A percentile compares a stretch with the other conserved stretches of the same genome.
phyloP scores from a whole-genome alignment of 2,113 vertebrate species.

The Origma solitaria region DNA sequence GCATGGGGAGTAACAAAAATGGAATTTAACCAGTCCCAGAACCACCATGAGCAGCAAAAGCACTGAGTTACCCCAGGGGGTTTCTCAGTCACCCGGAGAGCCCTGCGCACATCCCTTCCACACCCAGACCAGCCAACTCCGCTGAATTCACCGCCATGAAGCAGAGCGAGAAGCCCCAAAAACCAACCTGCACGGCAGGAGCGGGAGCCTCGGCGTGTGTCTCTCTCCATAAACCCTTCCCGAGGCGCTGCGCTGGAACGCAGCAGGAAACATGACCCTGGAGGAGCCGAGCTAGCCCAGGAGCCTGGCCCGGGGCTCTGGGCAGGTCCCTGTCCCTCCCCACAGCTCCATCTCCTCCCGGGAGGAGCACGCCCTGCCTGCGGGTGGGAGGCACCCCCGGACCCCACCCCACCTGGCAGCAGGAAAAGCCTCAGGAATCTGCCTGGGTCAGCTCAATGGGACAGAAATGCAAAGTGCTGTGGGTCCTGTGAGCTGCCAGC shows the following conservation, averaged over 20 bases:
- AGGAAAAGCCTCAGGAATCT: background rate
- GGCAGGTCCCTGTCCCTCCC: background rate
- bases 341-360: background rate
- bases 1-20: background rate
- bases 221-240: background rate
- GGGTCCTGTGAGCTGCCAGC: background rate
- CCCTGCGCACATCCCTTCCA: accelerated
- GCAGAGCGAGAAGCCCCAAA: background rate
- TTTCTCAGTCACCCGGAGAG: accelerated
- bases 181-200: background rate
- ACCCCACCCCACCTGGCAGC: background rate
- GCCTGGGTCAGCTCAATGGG: background rate
- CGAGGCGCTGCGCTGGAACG: accelerated
- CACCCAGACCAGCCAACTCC: background rate
- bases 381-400: background rate
- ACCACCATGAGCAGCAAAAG: background rate
- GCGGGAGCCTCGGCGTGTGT: background rate
- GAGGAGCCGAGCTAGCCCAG: background rate
- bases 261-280: background rate
- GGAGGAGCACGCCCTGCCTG: background rate
- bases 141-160: accelerated
- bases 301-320: background rate
- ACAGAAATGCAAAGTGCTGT: accelerated
- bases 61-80: accelerated
- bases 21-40: background rate